These are phyloP conservation scores for Papilio machaon DNA, from an alignment of 1,140 invertebrate genomes.

Conservation along the genomic window DNA sequence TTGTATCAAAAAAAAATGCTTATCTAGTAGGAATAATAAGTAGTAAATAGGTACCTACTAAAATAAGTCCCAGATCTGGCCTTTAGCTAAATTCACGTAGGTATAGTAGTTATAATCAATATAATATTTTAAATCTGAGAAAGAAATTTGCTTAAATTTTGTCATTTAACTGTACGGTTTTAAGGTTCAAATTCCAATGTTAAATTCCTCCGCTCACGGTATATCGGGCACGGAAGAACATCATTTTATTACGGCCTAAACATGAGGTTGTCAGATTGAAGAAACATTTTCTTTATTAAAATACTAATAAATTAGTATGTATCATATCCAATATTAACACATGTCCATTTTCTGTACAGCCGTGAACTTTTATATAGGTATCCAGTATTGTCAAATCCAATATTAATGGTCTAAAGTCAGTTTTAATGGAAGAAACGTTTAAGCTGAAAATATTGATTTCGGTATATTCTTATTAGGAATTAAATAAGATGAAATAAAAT, in stretches of 20 bases:
- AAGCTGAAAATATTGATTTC: neutral
- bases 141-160: neutral
- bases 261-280: slow-evolving; percentile 2
- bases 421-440: too few relatives aligned
- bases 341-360: too few relatives aligned
- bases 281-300: neutral
- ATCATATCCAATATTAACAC: too few relatives aligned
- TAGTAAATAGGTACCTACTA: too few relatives aligned
- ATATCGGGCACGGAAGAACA: slow-evolving; percentile 2
- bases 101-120: neutral
- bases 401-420: too few relatives aligned
- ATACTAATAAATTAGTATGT: neutral
- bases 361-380: too few relatives aligned
- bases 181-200: slow-evolving; percentile 22
- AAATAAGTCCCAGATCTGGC: too few relatives aligned
- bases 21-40: too few relatives aligned
- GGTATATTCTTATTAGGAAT: neutral
- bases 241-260: slow-evolving; percentile 26
- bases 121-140: neutral
- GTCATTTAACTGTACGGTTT: neutral
- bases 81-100: too few relatives aligned
- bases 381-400: too few relatives aligned
- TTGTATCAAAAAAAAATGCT: too few relatives aligned
- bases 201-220: neutral
- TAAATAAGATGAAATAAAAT: neutral